Evolutionary conservation across 2,888 invertebrate genomes (phyloP), one percentile per base, ranked within the genome.

Genomic region (Andrena camellia): DNA sequence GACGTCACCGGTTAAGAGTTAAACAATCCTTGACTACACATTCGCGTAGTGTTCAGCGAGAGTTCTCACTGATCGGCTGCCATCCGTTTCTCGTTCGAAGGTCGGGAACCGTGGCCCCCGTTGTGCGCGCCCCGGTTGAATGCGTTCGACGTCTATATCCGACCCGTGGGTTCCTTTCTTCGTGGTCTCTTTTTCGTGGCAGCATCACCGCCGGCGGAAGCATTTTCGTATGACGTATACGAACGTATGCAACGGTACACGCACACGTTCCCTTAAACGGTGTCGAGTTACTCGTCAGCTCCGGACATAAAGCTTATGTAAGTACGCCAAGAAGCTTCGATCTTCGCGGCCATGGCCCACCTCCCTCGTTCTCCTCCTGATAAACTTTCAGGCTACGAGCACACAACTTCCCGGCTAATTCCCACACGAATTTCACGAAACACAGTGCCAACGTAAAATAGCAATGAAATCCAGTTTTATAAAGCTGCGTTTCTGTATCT

Each of bases 241-340:
- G 52, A 64, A 72, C 74, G 64, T 77, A 42, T 57, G 66, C 70
- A 57, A 78, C 68, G 72, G 78, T 81, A 84, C 78, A 85, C 66
- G 81, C 81, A 78, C 74, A 69, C 81, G 72, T 75, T 78, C 81
- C 73, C 74, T 78, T 84, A 73, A 83, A 75, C 77, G 86, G 86
- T 86, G 75, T 92, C 92, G 91, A 89, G 89, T 92, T 92, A 92
- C 92, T 89, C 84, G 85, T 88, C 87, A 87, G 88, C 88, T 83
- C 77, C 75, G 88, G 82, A 88, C 88, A 90, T 86, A 84, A 84
- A 89, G 84, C 91, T 90, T 91, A 91, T 90, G 91, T 91, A 91
- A 92, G 91, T 91, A 90, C 88, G 81, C 74, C 81, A 77, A 82
- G 84, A 78, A 85, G 81, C 78, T 83, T 83, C 85, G 85, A 79